phyloP scores from a whole-genome alignment of 2,888 invertebrate species.

The Epinotia demarniana region DNA sequence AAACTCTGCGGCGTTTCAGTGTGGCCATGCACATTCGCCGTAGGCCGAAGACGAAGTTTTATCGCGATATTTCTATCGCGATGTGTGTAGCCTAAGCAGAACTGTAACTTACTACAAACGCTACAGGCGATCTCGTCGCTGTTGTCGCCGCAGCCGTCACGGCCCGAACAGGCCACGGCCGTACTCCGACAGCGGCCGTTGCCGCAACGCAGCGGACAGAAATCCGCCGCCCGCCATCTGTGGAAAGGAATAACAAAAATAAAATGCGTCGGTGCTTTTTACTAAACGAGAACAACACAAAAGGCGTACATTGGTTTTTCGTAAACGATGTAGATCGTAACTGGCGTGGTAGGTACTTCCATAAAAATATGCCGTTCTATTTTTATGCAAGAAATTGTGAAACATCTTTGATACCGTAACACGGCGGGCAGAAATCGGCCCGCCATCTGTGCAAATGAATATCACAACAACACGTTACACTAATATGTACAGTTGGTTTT shows the following conservation, averaged over 20 bases:
- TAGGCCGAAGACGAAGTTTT: too few relatives aligned
- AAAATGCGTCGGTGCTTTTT: background rate
- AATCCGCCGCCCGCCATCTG: conserved; percentile 83
- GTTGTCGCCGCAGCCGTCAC: conserved; percentile 96
- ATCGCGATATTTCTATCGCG: too few relatives aligned
- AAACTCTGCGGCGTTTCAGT: too few relatives aligned
- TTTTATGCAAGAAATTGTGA: background rate
- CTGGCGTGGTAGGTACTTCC: background rate
- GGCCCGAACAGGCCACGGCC: conserved; percentile 94
- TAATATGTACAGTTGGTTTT: too few relatives aligned
- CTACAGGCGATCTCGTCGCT: conserved; percentile 93
- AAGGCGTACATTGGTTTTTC: background rate
- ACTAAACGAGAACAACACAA: background rate
- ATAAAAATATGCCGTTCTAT: background rate
- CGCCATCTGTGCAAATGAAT: too few relatives aligned
- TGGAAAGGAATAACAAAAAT: conserved; percentile 16
- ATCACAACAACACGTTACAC: too few relatives aligned
- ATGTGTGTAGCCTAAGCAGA: too few relatives aligned
- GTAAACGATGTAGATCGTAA: background rate
- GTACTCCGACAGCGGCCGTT: conserved; percentile 95
- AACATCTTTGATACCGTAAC: background rate
- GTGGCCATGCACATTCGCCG: too few relatives aligned
- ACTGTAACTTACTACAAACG: conserved; percentile 91
- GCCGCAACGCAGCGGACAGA: conserved; percentile 93
- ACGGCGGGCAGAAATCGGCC: too few relatives aligned